A percentile compares a stretch with the other conserved stretches of the same genome.
Conservation (phyloP, 2,797 vertebrate species). For the Sternarchorhynchus goeldii region DNA sequence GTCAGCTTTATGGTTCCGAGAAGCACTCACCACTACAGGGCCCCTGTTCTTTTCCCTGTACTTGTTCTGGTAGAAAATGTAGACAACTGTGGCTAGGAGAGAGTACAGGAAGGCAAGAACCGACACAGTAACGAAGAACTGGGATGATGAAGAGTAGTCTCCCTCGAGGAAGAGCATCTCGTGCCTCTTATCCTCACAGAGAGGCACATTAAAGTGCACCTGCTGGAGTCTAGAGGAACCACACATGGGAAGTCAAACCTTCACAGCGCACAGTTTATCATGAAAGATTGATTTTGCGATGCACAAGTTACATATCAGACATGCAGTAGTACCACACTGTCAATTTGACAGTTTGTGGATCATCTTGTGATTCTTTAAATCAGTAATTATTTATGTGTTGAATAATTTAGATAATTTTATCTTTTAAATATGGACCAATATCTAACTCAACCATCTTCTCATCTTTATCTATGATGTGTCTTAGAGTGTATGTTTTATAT, state of each 20-base stretch:
- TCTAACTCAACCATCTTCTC: too few relatives aligned
- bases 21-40: conserved; percentile 89
- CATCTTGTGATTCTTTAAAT: too few relatives aligned
- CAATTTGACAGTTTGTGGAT: too few relatives aligned
- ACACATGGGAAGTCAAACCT: conserved; percentile 13
- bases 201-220: conserved; percentile 89
- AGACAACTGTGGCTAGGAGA: conserved; percentile 90
- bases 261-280: neutral
- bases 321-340: too few relatives aligned
- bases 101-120: conserved; percentile 97
- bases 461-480: too few relatives aligned
- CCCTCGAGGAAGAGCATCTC: conserved; percentile 89
- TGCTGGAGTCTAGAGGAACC: conserved; percentile 84
- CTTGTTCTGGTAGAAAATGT: conserved; percentile 98
- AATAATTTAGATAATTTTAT: too few relatives aligned
- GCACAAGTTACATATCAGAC: too few relatives aligned
- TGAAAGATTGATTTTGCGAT: too few relatives aligned
- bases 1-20: conserved; percentile 12
- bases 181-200: conserved; percentile 83
- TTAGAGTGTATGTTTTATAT: too few relatives aligned
- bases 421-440: too few relatives aligned
- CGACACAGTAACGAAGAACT: conserved; percentile 92
- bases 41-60: conserved; percentile 97
- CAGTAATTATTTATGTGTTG: too few relatives aligned
- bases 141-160: conserved; percentile 86